phyloP scores from a whole-genome alignment of 1,140 invertebrate genomes.

The Campoletis sonorensis region DNA sequence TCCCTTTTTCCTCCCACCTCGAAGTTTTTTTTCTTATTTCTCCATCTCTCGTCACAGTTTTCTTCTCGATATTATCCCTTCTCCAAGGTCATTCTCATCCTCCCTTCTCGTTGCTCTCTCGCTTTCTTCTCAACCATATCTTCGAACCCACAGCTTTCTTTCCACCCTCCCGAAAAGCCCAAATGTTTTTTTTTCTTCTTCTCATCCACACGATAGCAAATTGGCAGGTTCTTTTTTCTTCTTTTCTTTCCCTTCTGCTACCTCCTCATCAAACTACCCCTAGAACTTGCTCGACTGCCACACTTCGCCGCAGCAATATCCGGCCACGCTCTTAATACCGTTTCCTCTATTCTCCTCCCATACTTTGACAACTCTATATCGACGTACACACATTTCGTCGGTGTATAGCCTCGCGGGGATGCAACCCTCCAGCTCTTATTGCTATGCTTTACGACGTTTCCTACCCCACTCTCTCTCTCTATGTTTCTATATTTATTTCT shows the following conservation, averaged over 20 bases:
- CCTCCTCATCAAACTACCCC: neutral
- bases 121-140: neutral
- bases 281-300: neutral
- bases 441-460: conserved; percentile 29
- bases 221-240: neutral
- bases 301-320: conserved; percentile 35
- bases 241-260: neutral
- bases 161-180: conserved; percentile 37
- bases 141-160: conserved; percentile 40
- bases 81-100: neutral
- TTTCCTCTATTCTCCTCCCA: conserved; percentile 1
- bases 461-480: neutral
- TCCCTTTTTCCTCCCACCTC: no score
- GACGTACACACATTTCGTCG: neutral
- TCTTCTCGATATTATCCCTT: no score
- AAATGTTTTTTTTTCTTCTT: conserved; percentile 30
- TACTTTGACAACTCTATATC: conserved; percentile 6
- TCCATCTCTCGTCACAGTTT: no score
- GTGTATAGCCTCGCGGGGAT: conserved; percentile 18
- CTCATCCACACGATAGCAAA: conserved; percentile 10
- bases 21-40: no score
- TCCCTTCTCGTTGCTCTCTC: neutral
- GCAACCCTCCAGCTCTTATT: conserved; percentile 16
- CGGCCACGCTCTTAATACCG: conserved; percentile 22
- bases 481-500: neutral